Evolutionary conservation across 2,113 vertebrate genomes (phyloP), one percentile per base, ranked within the genome.

Genomic region (Chionis minor): DNA sequence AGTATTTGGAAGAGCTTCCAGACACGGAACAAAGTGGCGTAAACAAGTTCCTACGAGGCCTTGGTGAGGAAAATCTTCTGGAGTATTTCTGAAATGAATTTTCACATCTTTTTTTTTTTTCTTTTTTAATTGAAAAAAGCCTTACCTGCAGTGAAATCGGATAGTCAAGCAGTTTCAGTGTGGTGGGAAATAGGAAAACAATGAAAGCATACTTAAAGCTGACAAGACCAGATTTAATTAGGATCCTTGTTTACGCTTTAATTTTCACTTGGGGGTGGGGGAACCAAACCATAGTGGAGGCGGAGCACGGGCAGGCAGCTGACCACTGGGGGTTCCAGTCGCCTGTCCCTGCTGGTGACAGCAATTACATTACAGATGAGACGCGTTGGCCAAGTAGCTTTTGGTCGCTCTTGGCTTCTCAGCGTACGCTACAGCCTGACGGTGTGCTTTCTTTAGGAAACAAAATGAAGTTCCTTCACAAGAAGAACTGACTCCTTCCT

Each of bases 381-480:
- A 27, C 21, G 22, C 9, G 1, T 58, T 44, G n/a, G 27, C 47
- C 10, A 21, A 27, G 28, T 13, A 26, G 3, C 17, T 63, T 62
- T 5, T 38, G 40, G 9, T 23, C 65, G 35, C 56, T 40, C 13
- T 18, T 35, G 42, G 22, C 56, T 81, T 88, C 59, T 35, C 14
- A 8, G 16, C 38, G 0, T 6, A 2, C 56, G 49, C 22, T 35
- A 8, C 8, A 87, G 54, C 38, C 79, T 95, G 73, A 88, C 14
- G 6, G 17, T 90, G 74, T 92, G 59, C 84, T 86, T 89, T 82
- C 72, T 93, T 40, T 95, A 99, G 99, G 99, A 95, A 99, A 98
- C 98, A 99, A 99, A 98, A 99, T 99, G 99, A 99, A 99, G 98
- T 99, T 99, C 96, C 99, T 99, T 83, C 99, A 99, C 98, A 99